Evolutionary conservation across 2,888 invertebrate genomes (phyloP), one percentile per base, ranked within the genome.

Genomic region (Diloba caeruleocephala): DNA sequence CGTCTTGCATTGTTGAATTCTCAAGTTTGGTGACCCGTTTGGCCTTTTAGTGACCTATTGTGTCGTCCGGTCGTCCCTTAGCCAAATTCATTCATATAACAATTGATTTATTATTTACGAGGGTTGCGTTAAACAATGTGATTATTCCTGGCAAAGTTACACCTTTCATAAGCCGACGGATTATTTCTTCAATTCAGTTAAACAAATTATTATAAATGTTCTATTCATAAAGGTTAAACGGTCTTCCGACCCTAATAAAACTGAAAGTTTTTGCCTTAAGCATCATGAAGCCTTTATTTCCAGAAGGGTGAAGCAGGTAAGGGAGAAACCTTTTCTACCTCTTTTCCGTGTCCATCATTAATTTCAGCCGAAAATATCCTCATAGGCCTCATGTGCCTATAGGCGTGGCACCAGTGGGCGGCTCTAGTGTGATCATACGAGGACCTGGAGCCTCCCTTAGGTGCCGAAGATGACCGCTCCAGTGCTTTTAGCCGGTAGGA

Each of bases 21-120:
- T 52, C 33, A 37, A 66, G 52, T 52, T 49, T 53, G 37, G 63
- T 52, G 61, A 70, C 50, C 52, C 36, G 31, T 33, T 58, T 42
- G 33, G 36, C 42, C 48, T 61, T 65, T 56, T 56, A 54, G 48
- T 55, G 48, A 50, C 52, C 53, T 64, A 58, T 52, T 64, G 49
- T 52, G 15, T 70, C 38, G 41, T 57, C n/a, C 28, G 31, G 37
- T 42, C 32, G 23, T 43, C 7, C 37, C 32, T 45, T 33, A 32
- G 13, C 32, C 3, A 9, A n/a, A 7, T 28, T 38, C 31, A 14
- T 14, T 25, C 12, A 25, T 3, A 33, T 5, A 44, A 53, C 41
- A 64, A 57, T 50, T 23, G 43, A 41, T 39, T 54, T 38, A 51
- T 38, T 45, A 43, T 68, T 64, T 46, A 57, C 39, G 31, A 50